These are phyloP conservation scores for Lasioglossum figueresi DNA, from an alignment of 2,888 invertebrate species.

Conservation along the genomic window DNA sequence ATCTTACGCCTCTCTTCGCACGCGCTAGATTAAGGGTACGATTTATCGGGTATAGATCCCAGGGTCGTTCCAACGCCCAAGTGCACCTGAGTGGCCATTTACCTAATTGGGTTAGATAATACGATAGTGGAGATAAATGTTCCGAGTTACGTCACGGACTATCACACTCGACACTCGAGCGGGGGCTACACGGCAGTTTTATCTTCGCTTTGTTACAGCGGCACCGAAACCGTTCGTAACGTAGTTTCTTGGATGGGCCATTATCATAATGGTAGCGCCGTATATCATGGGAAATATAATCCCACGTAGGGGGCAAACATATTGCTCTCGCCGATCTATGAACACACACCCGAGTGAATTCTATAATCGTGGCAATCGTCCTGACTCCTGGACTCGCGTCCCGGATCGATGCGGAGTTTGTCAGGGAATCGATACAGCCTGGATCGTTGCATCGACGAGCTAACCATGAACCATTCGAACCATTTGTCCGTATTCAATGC, in stretches of 20 bases:
- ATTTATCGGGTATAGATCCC: slow-evolving; percentile 46
- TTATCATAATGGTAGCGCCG: slow-evolving; percentile 44
- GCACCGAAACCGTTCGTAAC: slow-evolving; percentile 16
- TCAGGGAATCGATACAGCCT: not conserved
- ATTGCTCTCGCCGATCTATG: slow-evolving; percentile 1
- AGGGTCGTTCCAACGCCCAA: slow-evolving; percentile 18
- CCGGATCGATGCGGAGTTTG: not conserved
- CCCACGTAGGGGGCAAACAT: slow-evolving; percentile 15
- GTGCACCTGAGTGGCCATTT: slow-evolving; percentile 41
- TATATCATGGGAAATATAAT: slow-evolving; percentile 38
- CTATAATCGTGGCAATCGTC: not conserved
- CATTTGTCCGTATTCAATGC: not conserved
- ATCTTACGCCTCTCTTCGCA: slow-evolving; percentile 9
- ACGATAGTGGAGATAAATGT: slow-evolving; percentile 51
- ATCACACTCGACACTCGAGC: slow-evolving; percentile 37
- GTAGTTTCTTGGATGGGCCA: slow-evolving; percentile 29
- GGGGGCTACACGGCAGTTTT: slow-evolving; percentile 39
- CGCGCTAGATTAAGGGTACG: slow-evolving; percentile 30
- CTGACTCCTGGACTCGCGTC: not conserved
- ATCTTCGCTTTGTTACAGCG: slow-evolving; percentile 42
- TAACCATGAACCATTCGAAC: not conserved
- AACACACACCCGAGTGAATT: slow-evolving; percentile 17
- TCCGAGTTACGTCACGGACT: slow-evolving; percentile 44
- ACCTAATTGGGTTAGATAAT: slow-evolving; percentile 57
- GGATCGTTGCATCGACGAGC: not conserved